These are phyloP conservation scores for Tuberolachnus salignus DNA, from an alignment of 2,888 invertebrate genomes.

Conservation along the genomic window DNA sequence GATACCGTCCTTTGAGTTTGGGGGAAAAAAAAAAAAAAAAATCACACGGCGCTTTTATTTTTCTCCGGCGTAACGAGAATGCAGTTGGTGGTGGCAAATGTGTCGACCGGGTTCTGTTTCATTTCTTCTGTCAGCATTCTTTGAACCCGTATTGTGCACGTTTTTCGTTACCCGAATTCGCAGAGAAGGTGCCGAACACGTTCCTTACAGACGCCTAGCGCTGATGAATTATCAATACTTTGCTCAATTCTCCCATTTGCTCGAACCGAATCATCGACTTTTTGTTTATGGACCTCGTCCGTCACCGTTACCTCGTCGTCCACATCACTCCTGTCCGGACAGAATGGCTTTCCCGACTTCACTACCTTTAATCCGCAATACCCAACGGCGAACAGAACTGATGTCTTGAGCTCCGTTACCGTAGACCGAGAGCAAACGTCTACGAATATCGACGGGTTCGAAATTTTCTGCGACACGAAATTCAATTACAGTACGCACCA, in stretches of 20 bases:
- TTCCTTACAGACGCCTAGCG: constrained; percentile 25
- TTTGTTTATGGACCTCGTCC: constrained; percentile 6
- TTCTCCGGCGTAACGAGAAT: constrained; percentile 30
- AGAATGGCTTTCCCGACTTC: constrained; percentile 4
- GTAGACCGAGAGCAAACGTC: too few species aligned
- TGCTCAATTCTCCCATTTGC: constrained; percentile 32
- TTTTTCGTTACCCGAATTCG: constrained; percentile 38
- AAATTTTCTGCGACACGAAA: constrained; percentile 28
- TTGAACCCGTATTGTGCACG: constrained; percentile 38
- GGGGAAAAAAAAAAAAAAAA: too few species aligned
- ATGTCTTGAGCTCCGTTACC: too few species aligned
- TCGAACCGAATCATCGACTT: too few species aligned
- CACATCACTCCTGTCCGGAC: constrained; percentile 12
- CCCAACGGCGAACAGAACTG: too few species aligned
- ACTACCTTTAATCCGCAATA: too few species aligned
- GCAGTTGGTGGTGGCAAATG: constrained; percentile 3
- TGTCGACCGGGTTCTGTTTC: constrained; percentile 20
- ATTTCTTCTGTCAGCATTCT: constrained; percentile 42
- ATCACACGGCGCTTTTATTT: too few species aligned
- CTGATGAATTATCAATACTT: background rate
- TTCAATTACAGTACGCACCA: background rate
- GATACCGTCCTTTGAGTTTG: too few species aligned
- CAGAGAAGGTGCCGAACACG: constrained; percentile 16
- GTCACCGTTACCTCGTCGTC: background rate
- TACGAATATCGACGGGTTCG: constrained; percentile 25